Conservation (phyloP, 2,888 invertebrate species). For the Diachrysia chrysitis region DNA sequence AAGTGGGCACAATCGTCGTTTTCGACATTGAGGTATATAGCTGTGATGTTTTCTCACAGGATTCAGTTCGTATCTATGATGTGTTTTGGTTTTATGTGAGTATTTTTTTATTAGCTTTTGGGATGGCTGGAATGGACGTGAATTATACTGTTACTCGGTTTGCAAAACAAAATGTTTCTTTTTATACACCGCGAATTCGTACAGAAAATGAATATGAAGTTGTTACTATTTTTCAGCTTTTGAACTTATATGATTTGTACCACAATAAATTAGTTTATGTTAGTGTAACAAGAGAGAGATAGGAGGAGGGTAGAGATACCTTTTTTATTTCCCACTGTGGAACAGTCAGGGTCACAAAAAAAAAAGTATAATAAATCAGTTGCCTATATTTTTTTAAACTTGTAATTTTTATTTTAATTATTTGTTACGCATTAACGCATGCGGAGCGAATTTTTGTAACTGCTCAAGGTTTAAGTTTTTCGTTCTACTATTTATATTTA, state of each 20-base stretch:
- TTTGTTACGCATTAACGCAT: too few species aligned
- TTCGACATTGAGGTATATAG: constrained; percentile 58
- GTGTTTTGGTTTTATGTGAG: constrained; percentile 25
- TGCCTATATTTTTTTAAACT: too few species aligned
- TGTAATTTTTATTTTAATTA: too few species aligned
- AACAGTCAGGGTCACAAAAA: too few species aligned
- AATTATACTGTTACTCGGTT: constrained; percentile 5
- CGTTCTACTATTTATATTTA: too few species aligned
- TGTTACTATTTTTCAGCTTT: not conserved
- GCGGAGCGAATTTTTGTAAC: too few species aligned
- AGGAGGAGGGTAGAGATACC: too few species aligned
- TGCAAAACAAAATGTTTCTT: constrained; percentile 6
- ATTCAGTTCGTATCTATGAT: constrained; percentile 53
- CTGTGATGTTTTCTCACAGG: constrained; percentile 53
- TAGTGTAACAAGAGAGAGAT: too few species aligned
- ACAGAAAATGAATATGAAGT: not conserved
- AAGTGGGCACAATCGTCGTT: constrained; percentile 67
- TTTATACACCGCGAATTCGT: not conserved
- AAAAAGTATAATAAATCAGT: too few species aligned
- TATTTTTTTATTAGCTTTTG: constrained; percentile 1
- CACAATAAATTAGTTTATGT: too few species aligned
- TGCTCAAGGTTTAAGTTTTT: too few species aligned
- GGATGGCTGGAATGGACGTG: not conserved
- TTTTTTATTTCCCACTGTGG: too few species aligned
- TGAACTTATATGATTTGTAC: not conserved